Base-by-base conservation (phyloP, 2,797 vertebrate genomes). In the Bovichtus diacanthus region DNA sequence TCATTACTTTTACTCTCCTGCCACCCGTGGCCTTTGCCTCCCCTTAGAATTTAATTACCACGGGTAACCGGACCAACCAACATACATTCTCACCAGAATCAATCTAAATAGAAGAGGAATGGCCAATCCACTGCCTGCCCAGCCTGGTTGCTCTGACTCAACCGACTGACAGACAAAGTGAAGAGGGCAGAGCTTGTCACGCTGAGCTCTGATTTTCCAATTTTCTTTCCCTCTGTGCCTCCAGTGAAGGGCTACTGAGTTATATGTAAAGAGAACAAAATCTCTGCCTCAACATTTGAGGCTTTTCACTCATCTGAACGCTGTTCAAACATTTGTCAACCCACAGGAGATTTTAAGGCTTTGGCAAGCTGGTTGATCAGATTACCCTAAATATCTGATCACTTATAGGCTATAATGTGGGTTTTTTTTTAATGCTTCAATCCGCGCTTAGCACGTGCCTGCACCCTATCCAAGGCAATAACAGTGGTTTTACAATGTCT, bases 11-110 rank as follows among this genome's bases (percentile, higher is more conserved):
- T 29, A 70, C 66, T 61, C 74, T 50, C 44, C 58, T 9, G 13
- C 66, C 70, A 62, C 78, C 69, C 39, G 44, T 85, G 84, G 74
- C 81, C 88, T 89, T 93, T 87, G 76, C 82, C 79, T 84, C 59
- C 34, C 66, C 74, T 81, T 75, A 67, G 81, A 86, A 91, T 90
- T 80, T 74, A 92, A 93, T 94, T 86, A 90, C 71, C 68, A 47
- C 39, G 4, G 43, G 46, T 87, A 88, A 87, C 69, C 59, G 76
- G 54, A 82, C 84, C 77, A 73, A 79, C 76, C 70, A 65, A 69
- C 39, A 53, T 72, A 63, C 58, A 80, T 78, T 80, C 83, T 76
- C 73, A 74, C 83, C 71, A 72, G 78, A 86, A 88, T 91, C 82
- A 84, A 91, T 90, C 68, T 85, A 73, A 89, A 88, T 80, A 71